Base-by-base conservation (phyloP, 2,888 invertebrate species). In the Drosophila helvetica region DNA sequence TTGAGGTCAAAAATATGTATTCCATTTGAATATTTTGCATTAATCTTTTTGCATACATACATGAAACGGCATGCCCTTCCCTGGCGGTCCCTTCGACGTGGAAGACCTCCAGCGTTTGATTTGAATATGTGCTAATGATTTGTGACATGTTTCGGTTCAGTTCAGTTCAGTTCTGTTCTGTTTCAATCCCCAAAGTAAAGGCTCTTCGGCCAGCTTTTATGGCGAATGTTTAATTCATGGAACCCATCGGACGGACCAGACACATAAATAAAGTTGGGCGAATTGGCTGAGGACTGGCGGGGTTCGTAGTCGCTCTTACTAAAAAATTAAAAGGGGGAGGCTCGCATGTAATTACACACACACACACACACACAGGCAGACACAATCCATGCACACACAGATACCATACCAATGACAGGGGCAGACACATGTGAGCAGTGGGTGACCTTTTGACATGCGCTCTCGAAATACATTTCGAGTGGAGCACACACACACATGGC, bases 361-460 rank as follows among this genome's bases (percentile, higher is more conserved):
- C 65, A 59, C 22, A 5, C 5, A 3, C 65, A 57, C 60, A 5
- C 5, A 3, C 65, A 57, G 58, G 72, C 12, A 33, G 33, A 38
- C 1, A 38, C 38, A 38, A 33, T 15, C 15, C 43, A 67, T 51
- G 70, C 22, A 51, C 25, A 59, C 48, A 54, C 30, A 61, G 27
- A 65, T 27, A 67, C 54, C 30, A 43, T 25, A 30, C 18, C 57
- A 33, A 50, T 48, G 45, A 47, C 55, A 58, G 60, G 25, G 53
- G 42, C 54, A 74, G 66, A 62, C 55, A 61, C 52, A 69, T 66
- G 64, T 66, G 78, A 66, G 75, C 65, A 64, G 66, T 73, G 71
- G 79, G 65, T 80, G 88, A 88, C 88, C 88, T 87, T 76, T 86
- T 88, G 88, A 88, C 88, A 88, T 88, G 88, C 88, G 89, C 88